Evolutionary conservation across 2,888 invertebrate genomes (phyloP), one percentile per base, ranked within the genome.

Genomic region (Eupithecia exiguata): DNA sequence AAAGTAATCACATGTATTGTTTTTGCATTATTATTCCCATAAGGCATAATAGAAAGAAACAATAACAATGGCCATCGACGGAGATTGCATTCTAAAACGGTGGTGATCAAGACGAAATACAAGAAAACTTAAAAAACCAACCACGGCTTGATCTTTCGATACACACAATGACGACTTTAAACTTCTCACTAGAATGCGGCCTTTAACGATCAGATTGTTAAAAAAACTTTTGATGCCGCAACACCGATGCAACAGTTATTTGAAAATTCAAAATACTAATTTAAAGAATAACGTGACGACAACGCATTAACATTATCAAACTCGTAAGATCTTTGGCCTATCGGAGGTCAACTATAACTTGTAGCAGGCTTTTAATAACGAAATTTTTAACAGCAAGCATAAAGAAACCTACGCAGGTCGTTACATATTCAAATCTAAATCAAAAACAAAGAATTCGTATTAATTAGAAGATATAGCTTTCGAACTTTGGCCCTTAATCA

Each of bases 401-500:
- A 71, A 79, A 75, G 58, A 69, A 71, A 21, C 79, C 79, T 70
- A 80, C 78, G 75, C 74, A 46, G 18, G 35, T 61, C 62, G 76
- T 79, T 74, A 70, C 58, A 74, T 74, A 80, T 82, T 79, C 43
- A 72, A 79, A 78, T 75, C 71, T 38, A 75, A 77, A 72, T 77
- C 58, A 74, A 79, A 79, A 81, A 83, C 79, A 80, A 82, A 83
- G 78, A 80, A 81, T 81, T 72, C 40, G 71, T 76, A 77, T 82
- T 81, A 81, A 84, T 83, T 81, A 80, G 77, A 68, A 76, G 58
- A 53, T 40, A 78, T 79, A 76, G 82, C 81, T 83, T 85, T 84
- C 81, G 81, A n/a, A 81, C 83, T 83, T 81, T 79, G 78, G 72
- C 77, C 77, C 77, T 81, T 85, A 82, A 85, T 84, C 83, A 80